These are phyloP conservation scores for Upupa epops DNA, from an alignment of 2,113 vertebrate species.

Conservation along the genomic window DNA sequence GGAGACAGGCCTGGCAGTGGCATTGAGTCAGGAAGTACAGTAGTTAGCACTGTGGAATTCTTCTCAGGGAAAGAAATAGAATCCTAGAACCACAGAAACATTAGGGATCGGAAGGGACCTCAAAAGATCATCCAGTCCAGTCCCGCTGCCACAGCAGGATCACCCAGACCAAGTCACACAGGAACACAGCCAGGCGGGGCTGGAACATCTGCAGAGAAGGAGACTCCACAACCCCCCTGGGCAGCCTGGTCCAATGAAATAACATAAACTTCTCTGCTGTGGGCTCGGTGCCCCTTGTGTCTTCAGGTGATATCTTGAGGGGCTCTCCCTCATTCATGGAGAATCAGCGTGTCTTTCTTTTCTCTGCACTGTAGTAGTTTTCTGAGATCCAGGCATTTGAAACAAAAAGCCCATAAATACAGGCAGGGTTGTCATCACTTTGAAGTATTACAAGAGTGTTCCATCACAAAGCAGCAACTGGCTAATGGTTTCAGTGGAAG, in stretches of 20 bases:
- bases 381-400: conserved; percentile 47
- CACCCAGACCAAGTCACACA: too few species aligned
- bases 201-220: too few species aligned
- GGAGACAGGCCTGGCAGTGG: not conserved
- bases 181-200: too few species aligned
- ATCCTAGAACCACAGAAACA: too few species aligned
- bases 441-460: conserved; percentile 73
- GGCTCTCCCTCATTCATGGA: not conserved
- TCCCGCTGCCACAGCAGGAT: too few species aligned
- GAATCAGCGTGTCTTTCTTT: not conserved
- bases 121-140: too few species aligned
- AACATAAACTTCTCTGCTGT: not conserved
- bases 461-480: conserved; percentile 74
- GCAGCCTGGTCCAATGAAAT: too few species aligned
- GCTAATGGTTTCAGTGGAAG: conserved; percentile 77
- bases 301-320: not conserved
- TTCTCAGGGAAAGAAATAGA: not conserved
- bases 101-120: too few species aligned
- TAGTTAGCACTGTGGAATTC: not conserved
- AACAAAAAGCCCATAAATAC: conserved; percentile 75
- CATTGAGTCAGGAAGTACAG: not conserved
- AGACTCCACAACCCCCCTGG: too few species aligned
- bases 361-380: not conserved
- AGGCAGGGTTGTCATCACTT: conserved; percentile 46
- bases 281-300: not conserved